Conservation (phyloP, 2,113 vertebrate species). For the Corydoras maculifer region DNA sequence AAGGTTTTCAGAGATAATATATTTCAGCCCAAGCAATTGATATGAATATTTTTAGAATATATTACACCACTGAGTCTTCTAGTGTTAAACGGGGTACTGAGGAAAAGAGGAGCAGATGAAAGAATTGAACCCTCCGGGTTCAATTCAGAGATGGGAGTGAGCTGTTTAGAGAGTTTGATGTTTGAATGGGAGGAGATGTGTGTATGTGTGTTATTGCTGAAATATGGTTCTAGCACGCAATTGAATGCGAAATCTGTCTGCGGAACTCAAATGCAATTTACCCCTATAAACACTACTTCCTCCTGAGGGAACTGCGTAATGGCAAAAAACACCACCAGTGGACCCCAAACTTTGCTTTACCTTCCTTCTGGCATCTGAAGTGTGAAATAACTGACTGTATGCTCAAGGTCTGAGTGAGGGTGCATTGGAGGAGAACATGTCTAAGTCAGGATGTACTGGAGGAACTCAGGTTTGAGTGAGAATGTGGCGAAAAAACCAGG, state of each 20-base stretch:
- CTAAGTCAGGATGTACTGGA: too few species aligned
- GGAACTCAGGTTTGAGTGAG: too few species aligned
- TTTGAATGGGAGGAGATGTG: neutral
- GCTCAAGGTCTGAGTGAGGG: too few species aligned
- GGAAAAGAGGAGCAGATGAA: constrained; percentile 32
- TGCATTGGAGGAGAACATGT: too few species aligned
- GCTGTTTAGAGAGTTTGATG: constrained; percentile 6
- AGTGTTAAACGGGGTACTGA: constrained; percentile 15
- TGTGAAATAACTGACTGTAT: constrained; percentile 13
- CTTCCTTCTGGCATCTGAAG: constrained; percentile 18
- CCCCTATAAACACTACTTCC: constrained; percentile 35
- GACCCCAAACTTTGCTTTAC: constrained; percentile 24
- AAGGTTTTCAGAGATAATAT: neutral
- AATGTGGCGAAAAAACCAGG: too few species aligned
- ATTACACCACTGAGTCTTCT: neutral
- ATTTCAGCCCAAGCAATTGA: constrained; percentile 7
- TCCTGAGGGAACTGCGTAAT: constrained; percentile 25
- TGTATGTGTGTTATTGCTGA: constrained; percentile 37
- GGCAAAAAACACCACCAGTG: constrained; percentile 18
- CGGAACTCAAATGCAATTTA: constrained; percentile 45
- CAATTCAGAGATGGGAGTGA: constrained; percentile 1
- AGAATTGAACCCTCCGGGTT: constrained; percentile 22
- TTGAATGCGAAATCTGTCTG: constrained; percentile 35
- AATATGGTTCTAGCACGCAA: constrained; percentile 45
- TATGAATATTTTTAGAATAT: constrained; percentile 20